Percentiles rank a stretch among this genome's conserved stretches.
phyloP scores from a whole-genome alignment of 2,888 invertebrate genomes.

The Euplagia quadripunctaria region DNA sequence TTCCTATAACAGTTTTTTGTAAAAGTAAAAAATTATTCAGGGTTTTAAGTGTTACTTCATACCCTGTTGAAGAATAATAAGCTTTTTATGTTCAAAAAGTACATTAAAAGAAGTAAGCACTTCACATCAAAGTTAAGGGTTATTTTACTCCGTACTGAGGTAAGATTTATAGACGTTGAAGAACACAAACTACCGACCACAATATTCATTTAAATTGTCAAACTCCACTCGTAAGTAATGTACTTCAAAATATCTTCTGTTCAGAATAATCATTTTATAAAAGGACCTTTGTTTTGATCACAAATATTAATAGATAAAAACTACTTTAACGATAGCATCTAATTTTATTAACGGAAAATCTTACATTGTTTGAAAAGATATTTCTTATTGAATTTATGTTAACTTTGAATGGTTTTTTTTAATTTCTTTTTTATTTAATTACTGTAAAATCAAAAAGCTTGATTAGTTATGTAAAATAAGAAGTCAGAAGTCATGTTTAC shows the following conservation, averaged over 20 bases:
- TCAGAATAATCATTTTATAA: slow-evolving; percentile 21
- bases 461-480: too few relatives aligned
- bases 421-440: too few relatives aligned
- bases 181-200: slow-evolving; percentile 13
- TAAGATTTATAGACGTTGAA: slow-evolving; percentile 24
- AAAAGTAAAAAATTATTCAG: not conserved
- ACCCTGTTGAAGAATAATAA: slow-evolving; percentile 6
- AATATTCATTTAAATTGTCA: slow-evolving; percentile 36
- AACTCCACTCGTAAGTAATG: slow-evolving; percentile 24
- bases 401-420: too few relatives aligned
- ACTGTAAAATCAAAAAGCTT: too few relatives aligned
- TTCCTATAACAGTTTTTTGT: not conserved
- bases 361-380: not conserved
- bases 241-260: slow-evolving; percentile 26
- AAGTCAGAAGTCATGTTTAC: too few relatives aligned
- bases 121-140: slow-evolving; percentile 21
- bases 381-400: too few relatives aligned
- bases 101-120: slow-evolving; percentile 11
- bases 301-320: slow-evolving; percentile 24
- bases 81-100: slow-evolving; percentile 8
- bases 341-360: not conserved
- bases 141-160: slow-evolving; percentile 20
- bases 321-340: not conserved
- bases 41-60: not conserved
- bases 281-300: slow-evolving; percentile 17